Base-by-base conservation (phyloP, 2,113 vertebrate species). In the Thamnophis sirtalis region DNA sequence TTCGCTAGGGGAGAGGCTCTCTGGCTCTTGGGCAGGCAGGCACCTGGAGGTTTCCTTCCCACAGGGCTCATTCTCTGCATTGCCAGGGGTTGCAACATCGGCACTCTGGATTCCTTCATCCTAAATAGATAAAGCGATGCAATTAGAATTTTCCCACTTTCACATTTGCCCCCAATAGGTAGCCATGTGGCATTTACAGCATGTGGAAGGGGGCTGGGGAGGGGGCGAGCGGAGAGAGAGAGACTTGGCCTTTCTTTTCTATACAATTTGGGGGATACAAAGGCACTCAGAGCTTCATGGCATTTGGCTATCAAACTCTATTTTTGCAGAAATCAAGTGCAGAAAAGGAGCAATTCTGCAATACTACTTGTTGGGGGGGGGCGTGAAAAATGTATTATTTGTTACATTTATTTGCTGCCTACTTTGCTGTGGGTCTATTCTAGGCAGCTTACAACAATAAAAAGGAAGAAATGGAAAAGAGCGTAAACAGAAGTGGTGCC, bases 31-130 rank as follows among this genome's bases (percentile, higher is more conserved):
- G 38, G 92, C 56, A 21, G 89, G 50, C 0, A 56, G 93, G 88
- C 95, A 92, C 33, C 89, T 90, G 38, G 93, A 80, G 49, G 84
- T 9, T 43, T 97, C 96, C 50, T 95, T 96, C 87, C 97, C 97
- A 0, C 96, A 96, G 48, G 95, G 96, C 80, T 97, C 96, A 0
- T 97, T 97, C 89, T 97, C 96, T 0, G 95, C 85, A 0, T 97
- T 96, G 53, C 95, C 95, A 0, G 95, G 96, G 15, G 96, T 95
- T 17, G 94, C 95, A 50, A 94, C 92, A 9, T 97, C 97, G 5
- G 94, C 92, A 49, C 94, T 93, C 53, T 96, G 97, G 87, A 95
- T 96, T 73, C 96, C 96, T 87, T 97, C 97, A 0, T 97, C 97
- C 97, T 97, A 6, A 19, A 43, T 7, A 9, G 0, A 22, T 38